Percentiles rank a stretch among this genome's conserved stretches.
phyloP scores from a whole-genome alignment of 92 coral and sea anemone genomes.

The Virgularia gustaviana region DNA sequence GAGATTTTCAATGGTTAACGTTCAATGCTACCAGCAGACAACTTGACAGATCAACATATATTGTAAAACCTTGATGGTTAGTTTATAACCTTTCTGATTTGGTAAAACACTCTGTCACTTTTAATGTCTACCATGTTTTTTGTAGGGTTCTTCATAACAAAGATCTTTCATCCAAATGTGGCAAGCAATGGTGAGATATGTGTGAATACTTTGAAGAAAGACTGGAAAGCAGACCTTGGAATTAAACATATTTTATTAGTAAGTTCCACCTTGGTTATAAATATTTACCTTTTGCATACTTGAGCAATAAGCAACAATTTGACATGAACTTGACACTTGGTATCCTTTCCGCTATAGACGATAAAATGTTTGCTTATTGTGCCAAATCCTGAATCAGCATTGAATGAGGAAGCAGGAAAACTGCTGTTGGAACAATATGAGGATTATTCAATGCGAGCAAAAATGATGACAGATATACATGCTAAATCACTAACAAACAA shows the following conservation, averaged over 20 bases:
- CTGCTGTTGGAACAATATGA: slow-evolving; percentile 87
- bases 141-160: slow-evolving; percentile 88
- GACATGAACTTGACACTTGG: too few relatives aligned
- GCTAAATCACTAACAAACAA: slow-evolving; percentile 57
- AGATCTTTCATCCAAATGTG: slow-evolving; percentile 97
- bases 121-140: not conserved
- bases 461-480: slow-evolving; percentile 90
- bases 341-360: slow-evolving; percentile 60
- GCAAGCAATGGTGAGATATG: slow-evolving; percentile 98
- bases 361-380: slow-evolving; percentile 91
- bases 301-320: not conserved
- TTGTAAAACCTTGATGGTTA: not conserved
- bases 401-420: slow-evolving; percentile 98
- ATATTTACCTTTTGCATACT: not conserved
- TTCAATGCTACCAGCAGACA: too few relatives aligned
- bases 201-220: slow-evolving; percentile 96
- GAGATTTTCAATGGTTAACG: too few relatives aligned
- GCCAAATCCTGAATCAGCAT: slow-evolving; percentile 97
- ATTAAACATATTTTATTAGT: slow-evolving; percentile 92
- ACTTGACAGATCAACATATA: too few relatives aligned
- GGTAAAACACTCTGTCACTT: not conserved
- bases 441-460: slow-evolving; percentile 91
- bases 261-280: slow-evolving; percentile 9
- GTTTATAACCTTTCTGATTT: not conserved
- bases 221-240: slow-evolving; percentile 99